Evolutionary conservation across 2,888 invertebrate species (phyloP).

Genomic region (Eupithecia vulgata): DNA sequence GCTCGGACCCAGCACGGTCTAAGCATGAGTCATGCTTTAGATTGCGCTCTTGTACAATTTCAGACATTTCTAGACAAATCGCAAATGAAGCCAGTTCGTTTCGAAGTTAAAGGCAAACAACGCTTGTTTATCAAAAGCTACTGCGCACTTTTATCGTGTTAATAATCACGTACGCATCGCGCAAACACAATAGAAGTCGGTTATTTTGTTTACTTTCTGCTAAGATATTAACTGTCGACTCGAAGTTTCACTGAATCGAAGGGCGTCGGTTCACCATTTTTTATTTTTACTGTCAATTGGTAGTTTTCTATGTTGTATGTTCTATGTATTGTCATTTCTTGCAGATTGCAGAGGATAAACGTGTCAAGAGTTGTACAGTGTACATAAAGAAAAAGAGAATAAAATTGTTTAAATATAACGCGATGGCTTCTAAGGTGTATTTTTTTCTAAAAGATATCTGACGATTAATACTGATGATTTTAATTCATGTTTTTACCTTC

Average conservation of each 20-base stretch:
- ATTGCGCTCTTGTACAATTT: neutral
- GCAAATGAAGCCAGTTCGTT: neutral
- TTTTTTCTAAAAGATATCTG: neutral
- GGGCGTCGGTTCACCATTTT: neutral
- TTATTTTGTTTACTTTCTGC: neutral
- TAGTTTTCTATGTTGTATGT: too few species aligned
- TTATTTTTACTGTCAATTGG: too few species aligned
- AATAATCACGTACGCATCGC: slow-evolving; percentile 25
- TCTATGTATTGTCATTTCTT: too few species aligned
- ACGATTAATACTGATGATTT: too few species aligned
- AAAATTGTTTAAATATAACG: neutral
- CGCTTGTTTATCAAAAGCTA: slow-evolving; percentile 23
- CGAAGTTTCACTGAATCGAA: neutral
- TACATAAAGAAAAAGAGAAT: too few species aligned
- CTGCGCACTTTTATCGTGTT: slow-evolving; percentile 26
- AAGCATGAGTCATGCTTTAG: too few species aligned
- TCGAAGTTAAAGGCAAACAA: slow-evolving; percentile 5
- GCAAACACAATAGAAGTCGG: slow-evolving; percentile 20
- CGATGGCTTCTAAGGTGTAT: neutral
- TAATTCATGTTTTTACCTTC: too few species aligned
- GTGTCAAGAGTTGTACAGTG: too few species aligned
- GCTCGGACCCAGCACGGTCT: too few species aligned
- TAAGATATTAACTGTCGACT: too few species aligned
- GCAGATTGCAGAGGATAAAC: too few species aligned
- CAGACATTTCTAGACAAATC: neutral